These are phyloP conservation scores for Andricus grossulariae DNA, from an alignment of 1,140 invertebrate genomes.

Conservation along the genomic window DNA sequence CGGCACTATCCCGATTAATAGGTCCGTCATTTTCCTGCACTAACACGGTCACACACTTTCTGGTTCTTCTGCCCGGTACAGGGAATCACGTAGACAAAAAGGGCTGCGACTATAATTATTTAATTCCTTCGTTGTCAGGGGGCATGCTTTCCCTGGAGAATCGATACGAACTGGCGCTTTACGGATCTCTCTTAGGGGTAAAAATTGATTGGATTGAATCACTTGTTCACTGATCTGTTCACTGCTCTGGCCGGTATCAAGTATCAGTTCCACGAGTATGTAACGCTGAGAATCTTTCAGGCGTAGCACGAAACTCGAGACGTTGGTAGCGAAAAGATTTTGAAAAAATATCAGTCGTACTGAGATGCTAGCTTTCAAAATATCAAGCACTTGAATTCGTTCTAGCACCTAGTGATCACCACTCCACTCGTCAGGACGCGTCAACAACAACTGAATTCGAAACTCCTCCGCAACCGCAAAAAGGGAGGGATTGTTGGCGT, in stretches of 20 bases:
- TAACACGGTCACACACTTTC: not conserved
- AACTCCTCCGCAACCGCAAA: no score
- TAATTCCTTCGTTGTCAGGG: no score
- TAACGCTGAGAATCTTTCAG: conserved; percentile 37
- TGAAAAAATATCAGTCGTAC: not conserved
- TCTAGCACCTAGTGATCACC: not conserved
- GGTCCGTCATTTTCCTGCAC: conserved; percentile 64
- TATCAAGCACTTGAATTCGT: not conserved
- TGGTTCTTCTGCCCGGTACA: not conserved
- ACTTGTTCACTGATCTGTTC: conserved; percentile 10
- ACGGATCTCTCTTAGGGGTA: no score
- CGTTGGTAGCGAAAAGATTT: conserved; percentile 7
- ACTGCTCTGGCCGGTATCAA: conserved; percentile 28
- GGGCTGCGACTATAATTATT: no score
- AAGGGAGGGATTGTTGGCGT: not conserved
- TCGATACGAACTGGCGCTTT: no score
- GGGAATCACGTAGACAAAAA: not conserved
- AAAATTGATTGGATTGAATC: no score
- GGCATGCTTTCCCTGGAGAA: no score
- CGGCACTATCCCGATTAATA: conserved; percentile 63
- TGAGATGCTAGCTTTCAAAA: not conserved
- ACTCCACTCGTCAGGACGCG: not conserved
- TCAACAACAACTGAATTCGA: no score
- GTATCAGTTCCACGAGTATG: conserved; percentile 28
- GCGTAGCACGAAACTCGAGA: conserved; percentile 34